These are phyloP conservation scores for Nibea albiflora DNA, from an alignment of 2,113 vertebrate species.

Conservation along the genomic window DNA sequence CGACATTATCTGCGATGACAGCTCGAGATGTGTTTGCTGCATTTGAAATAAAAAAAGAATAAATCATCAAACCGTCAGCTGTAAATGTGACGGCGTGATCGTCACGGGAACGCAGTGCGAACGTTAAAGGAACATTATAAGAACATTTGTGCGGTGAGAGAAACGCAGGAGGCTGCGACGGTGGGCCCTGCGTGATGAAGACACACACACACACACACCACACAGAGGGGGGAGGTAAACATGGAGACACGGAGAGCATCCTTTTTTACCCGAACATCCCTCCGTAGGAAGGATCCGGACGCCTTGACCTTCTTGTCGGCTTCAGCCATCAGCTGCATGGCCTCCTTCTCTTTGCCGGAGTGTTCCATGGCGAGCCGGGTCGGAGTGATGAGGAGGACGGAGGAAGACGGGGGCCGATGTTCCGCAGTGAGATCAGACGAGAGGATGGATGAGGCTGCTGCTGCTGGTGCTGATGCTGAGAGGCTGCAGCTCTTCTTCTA, in stretches of 20 bases:
- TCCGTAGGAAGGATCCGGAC: conserved; percentile 94
- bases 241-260: conserved; percentile 29
- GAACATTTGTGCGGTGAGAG: not conserved
- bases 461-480: conserved; percentile 68
- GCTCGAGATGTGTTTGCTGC: not conserved
- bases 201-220: no score
- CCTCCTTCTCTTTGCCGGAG: conserved; percentile 95
- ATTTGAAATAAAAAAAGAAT: no score
- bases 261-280: conserved; percentile 93
- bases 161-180: not conserved
- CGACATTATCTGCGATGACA: conserved; percentile 31
- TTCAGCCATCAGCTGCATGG: conserved; percentile 96
- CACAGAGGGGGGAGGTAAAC: conserved; percentile 42
- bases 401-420: conserved; percentile 53
- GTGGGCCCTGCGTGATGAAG: conserved; percentile 27
- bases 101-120: accelerated
- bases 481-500: conserved; percentile 60
- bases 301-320: conserved; percentile 97
- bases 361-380: conserved; percentile 87
- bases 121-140: not conserved
- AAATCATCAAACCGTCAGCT: no score
- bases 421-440: conserved; percentile 67
- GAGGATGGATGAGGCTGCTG: conserved; percentile 10
- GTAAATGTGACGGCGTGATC: not conserved
- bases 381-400: conserved; percentile 17